These are phyloP conservation scores for Trypoxylon attenuatum DNA, from an alignment of 2,888 invertebrate species.

Conservation along the genomic window DNA sequence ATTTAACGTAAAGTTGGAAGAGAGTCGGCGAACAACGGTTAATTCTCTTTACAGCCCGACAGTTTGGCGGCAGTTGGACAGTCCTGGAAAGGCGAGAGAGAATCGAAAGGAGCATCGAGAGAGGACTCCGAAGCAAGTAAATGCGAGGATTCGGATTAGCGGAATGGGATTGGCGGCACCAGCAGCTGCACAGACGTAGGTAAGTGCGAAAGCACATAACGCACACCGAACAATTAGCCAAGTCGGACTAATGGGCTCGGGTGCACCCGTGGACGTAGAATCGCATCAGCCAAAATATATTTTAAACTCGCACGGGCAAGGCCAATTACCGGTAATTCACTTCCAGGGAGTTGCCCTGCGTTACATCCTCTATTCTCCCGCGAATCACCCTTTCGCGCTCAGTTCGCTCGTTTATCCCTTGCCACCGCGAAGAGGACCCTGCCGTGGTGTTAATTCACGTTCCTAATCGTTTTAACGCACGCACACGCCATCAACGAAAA, in stretches of 20 bases:
- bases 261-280: conserved; percentile 48
- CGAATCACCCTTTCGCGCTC: neutral
- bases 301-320: conserved; percentile 58
- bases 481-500: conserved; percentile 48
- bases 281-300: conserved; percentile 62
- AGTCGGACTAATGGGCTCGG: conserved; percentile 58
- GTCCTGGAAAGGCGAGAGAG: too few species aligned
- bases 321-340: conserved; percentile 65
- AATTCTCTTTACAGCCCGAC: too few species aligned
- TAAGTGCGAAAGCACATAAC: conserved; percentile 32
- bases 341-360: conserved; percentile 48
- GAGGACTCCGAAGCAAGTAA: conserved; percentile 42
- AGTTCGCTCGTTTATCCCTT: conserved; percentile 23
- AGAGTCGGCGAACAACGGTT: too few species aligned
- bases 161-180: conserved; percentile 62
- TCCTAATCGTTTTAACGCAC: conserved; percentile 66
- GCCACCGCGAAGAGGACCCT: conserved; percentile 11
- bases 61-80: too few species aligned
- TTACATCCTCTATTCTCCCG: conserved; percentile 17
- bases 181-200: conserved; percentile 31
- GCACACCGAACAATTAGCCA: conserved; percentile 54
- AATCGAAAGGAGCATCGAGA: conserved; percentile 12
- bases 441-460: conserved; percentile 53
- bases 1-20: too few species aligned
- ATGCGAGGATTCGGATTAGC: conserved; percentile 58